Evolutionary conservation across 2,113 vertebrate genomes (phyloP).

Genomic region (Bubo blakistoni): DNA sequence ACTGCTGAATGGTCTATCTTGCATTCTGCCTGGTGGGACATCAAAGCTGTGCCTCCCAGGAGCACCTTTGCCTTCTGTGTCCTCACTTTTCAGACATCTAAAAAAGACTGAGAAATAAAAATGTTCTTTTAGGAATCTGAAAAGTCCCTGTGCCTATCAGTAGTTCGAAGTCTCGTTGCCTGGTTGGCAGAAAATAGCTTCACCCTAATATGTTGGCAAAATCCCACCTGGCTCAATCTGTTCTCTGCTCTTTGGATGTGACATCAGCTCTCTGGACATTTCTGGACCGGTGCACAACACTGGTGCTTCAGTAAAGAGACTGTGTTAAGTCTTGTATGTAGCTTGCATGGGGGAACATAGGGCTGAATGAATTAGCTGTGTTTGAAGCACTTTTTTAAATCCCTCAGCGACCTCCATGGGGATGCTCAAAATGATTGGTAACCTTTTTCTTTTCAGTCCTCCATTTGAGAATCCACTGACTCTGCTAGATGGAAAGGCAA

Average conservation of each 20-base stretch:
- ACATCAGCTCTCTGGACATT: not conserved
- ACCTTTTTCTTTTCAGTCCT: not conserved
- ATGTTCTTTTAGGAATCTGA: not conserved
- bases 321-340: not conserved
- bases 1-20: not conserved
- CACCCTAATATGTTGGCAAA: not conserved
- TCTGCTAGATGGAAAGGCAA: not conserved
- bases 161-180: not conserved
- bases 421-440: not conserved
- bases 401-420: not conserved
- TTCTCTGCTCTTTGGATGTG: not conserved
- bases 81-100: not conserved
- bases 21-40: not conserved
- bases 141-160: not conserved
- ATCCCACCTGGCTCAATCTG: not conserved
- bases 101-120: not conserved
- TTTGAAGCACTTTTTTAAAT: not conserved
- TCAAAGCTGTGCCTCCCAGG: not conserved
- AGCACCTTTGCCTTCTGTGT: not conserved
- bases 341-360: not conserved
- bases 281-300: rapidly evolving
- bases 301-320: not conserved
- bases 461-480: not conserved
- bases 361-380: not conserved
- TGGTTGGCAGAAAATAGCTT: not conserved